These are phyloP conservation scores for Melanocharis versteri DNA, from an alignment of 2,113 vertebrate species.

Conservation along the genomic window DNA sequence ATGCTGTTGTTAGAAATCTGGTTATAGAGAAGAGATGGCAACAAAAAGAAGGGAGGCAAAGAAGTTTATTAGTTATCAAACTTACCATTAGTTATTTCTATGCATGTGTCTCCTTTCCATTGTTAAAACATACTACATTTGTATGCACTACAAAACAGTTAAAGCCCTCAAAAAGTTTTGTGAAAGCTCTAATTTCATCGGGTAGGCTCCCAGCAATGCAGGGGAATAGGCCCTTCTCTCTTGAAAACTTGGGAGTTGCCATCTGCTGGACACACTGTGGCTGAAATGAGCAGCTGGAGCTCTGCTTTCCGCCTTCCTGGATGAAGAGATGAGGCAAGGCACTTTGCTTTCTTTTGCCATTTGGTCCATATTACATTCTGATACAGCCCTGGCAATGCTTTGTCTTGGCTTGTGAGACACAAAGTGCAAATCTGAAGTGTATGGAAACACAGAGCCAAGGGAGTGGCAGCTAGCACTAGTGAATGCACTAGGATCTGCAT, in stretches of 20 bases:
- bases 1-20: not conserved
- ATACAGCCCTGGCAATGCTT: not conserved
- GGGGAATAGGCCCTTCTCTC: not conserved
- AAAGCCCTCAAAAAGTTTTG: not conserved
- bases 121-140: not conserved
- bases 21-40: not conserved
- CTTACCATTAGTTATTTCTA: not conserved
- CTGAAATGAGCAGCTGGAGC: not conserved
- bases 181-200: rapidly evolving
- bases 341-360: not conserved
- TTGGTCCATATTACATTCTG: not conserved
- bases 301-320: not conserved
- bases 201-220: not conserved
- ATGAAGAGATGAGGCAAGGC: not conserved
- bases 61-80: not conserved
- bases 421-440: not conserved
- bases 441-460: not conserved
- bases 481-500: not conserved
- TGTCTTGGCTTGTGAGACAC: not conserved
- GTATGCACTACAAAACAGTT: not conserved
- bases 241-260: not conserved
- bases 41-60: not conserved
- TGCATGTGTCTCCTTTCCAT: not conserved
- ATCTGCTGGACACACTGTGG: not conserved
- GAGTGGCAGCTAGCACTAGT: not conserved